Evolutionary conservation across 2,113 vertebrate genomes (phyloP), one percentile per base, ranked within the genome.

Genomic region (Peromyscus leucopus): DNA sequence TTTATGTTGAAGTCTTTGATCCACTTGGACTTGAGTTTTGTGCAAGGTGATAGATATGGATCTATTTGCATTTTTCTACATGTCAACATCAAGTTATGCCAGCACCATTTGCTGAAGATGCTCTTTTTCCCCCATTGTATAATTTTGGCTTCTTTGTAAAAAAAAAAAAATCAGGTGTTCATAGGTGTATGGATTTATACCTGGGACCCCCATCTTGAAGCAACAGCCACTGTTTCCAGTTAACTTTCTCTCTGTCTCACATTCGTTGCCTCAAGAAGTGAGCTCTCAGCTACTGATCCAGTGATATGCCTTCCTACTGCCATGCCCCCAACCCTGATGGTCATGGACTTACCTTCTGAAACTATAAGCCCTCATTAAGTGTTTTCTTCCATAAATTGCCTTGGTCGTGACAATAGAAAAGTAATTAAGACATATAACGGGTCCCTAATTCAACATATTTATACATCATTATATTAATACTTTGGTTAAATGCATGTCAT

Each of bases 401-500:
- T 80, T 36, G 31, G 78, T 36, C 10, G 2, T 71, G 69, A 71
- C 69, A 36, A 36, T 19, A 71, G 69, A 71, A 76, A 78, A 24
- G 75, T 36, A 55, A 57, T 80, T 36, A 57, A 46, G 61, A 67
- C 42, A 63, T 7, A 55, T 17, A 24, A 17, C 51, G 4, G 11
- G 15, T 63, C 24, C 36, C 48, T 42, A 19, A 19, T 46, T 39
- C 75, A 76, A 28, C 28, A 39, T 12, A 82, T 83, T 61, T 76
- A 13, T 65, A 87, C 42, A 57, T 69, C 59, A 61, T 87, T 94
- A 19, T 42, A 90, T 80, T 92, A 59, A 61, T 69, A 31, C 39
- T 97, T 95, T 67, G n/a, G 24, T 61, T 22, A 76, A 90, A 91
- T 83, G 36, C 33, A 33, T 78, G 22, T 28, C 39, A 92, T 7